These are phyloP conservation scores for Jaculus jaculus DNA, from an alignment of 2,113 vertebrate genomes.

Conservation along the genomic window DNA sequence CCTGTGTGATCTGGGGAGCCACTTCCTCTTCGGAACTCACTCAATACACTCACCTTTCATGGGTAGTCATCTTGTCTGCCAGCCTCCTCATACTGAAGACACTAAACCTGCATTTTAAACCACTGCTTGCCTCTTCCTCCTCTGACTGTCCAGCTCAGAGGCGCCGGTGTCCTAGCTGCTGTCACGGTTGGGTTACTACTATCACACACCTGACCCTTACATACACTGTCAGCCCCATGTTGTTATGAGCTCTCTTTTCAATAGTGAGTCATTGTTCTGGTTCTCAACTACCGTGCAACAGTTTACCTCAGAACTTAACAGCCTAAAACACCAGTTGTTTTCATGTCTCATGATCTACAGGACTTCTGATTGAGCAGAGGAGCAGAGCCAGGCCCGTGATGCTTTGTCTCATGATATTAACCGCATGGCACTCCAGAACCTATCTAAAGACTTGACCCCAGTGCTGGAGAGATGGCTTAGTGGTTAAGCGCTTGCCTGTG, in stretches of 20 bases:
- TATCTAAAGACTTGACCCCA: not conserved
- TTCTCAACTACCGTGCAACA: not conserved
- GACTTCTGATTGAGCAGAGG: not conserved
- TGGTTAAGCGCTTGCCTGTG: no score
- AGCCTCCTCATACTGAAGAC: no score
- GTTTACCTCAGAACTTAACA: not conserved
- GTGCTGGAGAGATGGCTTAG: no score
- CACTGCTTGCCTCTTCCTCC: no score
- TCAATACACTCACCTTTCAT: no score
- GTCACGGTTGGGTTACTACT: not conserved
- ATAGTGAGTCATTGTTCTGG: not conserved
- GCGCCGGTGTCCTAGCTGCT: no score
- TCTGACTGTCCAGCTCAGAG: no score
- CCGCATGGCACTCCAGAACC: not conserved
- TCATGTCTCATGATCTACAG: not conserved
- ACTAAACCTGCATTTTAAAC: no score
- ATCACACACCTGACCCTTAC: not conserved
- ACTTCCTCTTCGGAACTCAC: no score
- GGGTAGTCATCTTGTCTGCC: no score
- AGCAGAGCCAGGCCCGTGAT: not conserved
- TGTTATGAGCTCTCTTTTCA: constrained; percentile 30
- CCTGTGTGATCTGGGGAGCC: no score
- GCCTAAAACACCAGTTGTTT: not conserved
- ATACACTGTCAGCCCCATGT: not conserved
- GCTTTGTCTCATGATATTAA: not conserved